Base-by-base conservation (phyloP, 2,888 invertebrate species). In the Chirona hameri region DNA sequence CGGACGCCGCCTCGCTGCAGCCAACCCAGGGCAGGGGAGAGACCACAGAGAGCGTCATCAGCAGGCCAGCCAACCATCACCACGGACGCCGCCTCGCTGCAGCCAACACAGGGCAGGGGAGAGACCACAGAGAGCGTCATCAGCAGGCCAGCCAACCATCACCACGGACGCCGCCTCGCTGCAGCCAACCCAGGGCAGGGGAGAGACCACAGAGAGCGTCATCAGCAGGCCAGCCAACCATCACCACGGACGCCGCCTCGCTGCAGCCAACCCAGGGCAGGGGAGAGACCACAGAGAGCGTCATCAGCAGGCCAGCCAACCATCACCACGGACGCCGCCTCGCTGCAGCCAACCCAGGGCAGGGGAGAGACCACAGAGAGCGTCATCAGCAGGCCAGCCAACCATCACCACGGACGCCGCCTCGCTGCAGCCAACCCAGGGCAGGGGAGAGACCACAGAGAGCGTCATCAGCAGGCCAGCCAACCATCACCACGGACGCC, bases 401-500 rank as follows among this genome's bases (percentile, higher is more conserved):
- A 98, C 94, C 99, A 99, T 99, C 7, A 98, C 97, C 88, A 96
- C 96, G 29, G 97, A 94, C 46, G 97, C 97, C 86, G 95, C 91
- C 87, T 97, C 97, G 88, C 96, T 85, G 81, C 5, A 29, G 69
- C 9, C n/a, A n/a, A n/a, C n/a, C n/a, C 57, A n/a, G 10, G 60
- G 24, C 0, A 18, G 65, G 15, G 29, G 39, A 39, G 39, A 39
- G 7, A 39, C 39, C 39, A n/a, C n/a, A n/a, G n/a, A n/a, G n/a
- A 39, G 39, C 39, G 39, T 39, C 39, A 39, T 39, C 83, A 99
- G 90, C 0, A 99, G 90, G 88, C 98, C 98, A 84, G n/a, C n/a
- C n/a, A n/a, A 98, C 94, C 99, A 99, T 99, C 7, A 98, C 97
- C 88, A 96, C 96, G 29, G 97, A 94, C 46, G 97, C 97, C 86